phyloP scores from a whole-genome alignment of 2,797 vertebrate genomes.

The Parauchenoglanis ngamensis region DNA sequence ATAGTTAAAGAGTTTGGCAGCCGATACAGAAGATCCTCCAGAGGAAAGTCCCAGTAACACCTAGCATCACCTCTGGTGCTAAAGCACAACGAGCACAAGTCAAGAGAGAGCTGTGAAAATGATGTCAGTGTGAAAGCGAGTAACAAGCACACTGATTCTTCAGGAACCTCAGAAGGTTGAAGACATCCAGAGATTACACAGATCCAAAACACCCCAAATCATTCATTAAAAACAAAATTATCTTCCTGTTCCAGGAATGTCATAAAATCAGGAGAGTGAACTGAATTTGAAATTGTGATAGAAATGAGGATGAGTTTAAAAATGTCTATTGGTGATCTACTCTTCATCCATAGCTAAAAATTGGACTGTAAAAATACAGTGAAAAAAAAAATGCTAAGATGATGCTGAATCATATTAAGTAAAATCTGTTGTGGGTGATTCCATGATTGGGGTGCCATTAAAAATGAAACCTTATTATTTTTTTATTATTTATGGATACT shows the following conservation, averaged over 20 bases:
- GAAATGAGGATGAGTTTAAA: neutral
- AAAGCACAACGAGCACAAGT: constrained; percentile 32
- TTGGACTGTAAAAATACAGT: neutral
- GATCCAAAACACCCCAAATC: neutral
- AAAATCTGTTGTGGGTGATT: neutral
- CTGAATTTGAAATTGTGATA: neutral
- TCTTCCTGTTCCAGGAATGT: neutral
- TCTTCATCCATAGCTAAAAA: neutral
- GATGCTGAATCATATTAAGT: neutral
- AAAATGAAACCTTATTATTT: too few relatives aligned
- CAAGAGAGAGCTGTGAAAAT: constrained; percentile 49
- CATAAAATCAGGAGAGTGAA: neutral
- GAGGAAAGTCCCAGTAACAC: constrained; percentile 45
- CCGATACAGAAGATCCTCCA: constrained; percentile 30
- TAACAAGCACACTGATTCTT: constrained; percentile 32
- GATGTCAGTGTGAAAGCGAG: constrained; percentile 42
- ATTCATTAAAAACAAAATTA: neutral
- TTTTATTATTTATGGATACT: neutral
- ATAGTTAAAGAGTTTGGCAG: constrained; percentile 24
- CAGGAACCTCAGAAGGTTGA: constrained; percentile 25
- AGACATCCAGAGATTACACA: constrained; percentile 1
- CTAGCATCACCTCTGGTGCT: constrained; percentile 39
- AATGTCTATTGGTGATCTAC: neutral
- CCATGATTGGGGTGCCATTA: neutral
- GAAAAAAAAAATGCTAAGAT: neutral